A percentile compares a stretch with the other conserved stretches of the same genome.
Conservation (phyloP, 2,113 vertebrate genomes). For the Stercorarius parasiticus region DNA sequence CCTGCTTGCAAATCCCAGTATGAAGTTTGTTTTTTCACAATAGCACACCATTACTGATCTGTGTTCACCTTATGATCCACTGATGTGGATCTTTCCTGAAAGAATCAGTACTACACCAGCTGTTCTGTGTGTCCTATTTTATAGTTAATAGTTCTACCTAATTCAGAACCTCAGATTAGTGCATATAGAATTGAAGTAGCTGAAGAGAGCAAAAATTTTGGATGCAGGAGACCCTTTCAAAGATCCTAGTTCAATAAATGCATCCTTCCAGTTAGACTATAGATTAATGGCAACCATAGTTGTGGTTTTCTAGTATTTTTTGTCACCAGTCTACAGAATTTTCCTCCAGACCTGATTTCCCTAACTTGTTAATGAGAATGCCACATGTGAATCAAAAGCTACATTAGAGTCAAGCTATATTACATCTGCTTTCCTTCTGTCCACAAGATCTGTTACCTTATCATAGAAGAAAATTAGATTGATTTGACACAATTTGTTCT, state of each 20-base stretch:
- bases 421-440: background rate
- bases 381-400: background rate
- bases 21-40: background rate
- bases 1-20: background rate
- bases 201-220: background rate
- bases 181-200: background rate
- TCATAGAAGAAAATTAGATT: constrained; percentile 17
- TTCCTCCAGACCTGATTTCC: background rate
- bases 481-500: background rate
- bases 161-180: background rate
- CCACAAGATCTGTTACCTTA: background rate
- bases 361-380: background rate
- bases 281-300: background rate
- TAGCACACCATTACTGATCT: background rate
- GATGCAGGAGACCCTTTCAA: background rate
- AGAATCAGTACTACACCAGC: background rate
- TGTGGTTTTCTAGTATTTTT: background rate
- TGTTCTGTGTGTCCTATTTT: background rate
- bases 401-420: background rate
- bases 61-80: background rate
- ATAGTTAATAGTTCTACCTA: background rate
- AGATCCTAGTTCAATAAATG: background rate
- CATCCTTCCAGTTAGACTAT: background rate
- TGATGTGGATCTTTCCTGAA: background rate
- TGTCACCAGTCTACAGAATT: background rate